These are phyloP conservation scores for Ferrisia virgata DNA, from an alignment of 2,888 invertebrate genomes.

Conservation along the genomic window DNA sequence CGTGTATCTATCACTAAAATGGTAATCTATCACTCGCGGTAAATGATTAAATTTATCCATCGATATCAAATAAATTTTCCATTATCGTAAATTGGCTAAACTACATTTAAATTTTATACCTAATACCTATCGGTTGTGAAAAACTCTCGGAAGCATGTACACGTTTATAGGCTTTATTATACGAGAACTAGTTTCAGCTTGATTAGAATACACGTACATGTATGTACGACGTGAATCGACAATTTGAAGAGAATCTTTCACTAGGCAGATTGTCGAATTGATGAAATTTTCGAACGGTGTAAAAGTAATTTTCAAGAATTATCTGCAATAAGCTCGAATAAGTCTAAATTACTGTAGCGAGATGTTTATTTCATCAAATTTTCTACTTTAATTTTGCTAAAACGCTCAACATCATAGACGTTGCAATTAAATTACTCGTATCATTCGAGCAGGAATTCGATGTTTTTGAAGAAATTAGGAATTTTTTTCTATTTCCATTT, in stretches of 20 bases:
- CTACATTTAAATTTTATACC: neutral
- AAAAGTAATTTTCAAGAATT: neutral
- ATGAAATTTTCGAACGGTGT: neutral
- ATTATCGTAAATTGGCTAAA: neutral
- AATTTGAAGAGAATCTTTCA: neutral
- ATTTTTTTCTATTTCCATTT: neutral
- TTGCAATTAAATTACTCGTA: neutral
- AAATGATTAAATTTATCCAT: neutral
- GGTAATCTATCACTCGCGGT: neutral
- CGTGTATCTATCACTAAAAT: neutral
- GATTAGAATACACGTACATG: neutral
- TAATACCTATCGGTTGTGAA: neutral
- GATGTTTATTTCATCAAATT: neutral
- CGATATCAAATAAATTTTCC: conserved; percentile 5
- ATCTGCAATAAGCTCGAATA: neutral
- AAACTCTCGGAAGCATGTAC: neutral
- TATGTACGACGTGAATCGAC: neutral
- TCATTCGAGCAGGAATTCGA: neutral
- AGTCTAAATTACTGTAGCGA: neutral
- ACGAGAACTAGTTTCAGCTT: neutral
- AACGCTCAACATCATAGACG: neutral
- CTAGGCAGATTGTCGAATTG: neutral
- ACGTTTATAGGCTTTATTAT: no score
- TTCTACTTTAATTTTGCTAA: neutral
- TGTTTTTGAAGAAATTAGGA: neutral